Base-by-base conservation (phyloP, 2,888 invertebrate genomes). In the Rugalucina vietnamica region DNA sequence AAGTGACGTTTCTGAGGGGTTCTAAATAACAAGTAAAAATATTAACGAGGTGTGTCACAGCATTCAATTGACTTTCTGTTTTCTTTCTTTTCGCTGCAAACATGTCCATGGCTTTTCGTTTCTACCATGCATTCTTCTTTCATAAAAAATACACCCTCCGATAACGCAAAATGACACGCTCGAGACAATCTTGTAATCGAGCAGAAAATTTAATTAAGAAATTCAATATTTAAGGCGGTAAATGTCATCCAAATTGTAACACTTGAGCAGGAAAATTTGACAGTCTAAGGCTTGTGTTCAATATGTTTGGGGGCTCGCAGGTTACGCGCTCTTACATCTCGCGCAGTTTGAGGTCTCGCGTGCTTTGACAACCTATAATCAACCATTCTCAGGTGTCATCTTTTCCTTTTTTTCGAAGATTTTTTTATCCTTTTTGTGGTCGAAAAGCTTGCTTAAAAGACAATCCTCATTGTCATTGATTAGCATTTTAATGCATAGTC, bases 321-420 rank as follows among this genome's bases (percentile, higher is more conserved):
- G 77, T 84, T 84, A 81, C 87, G 82, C 84, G 82, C 75, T 82
- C 80, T 83, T 86, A 70, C 83, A 76, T 80, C 57, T 50, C 49
- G 54, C 34, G 69, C 69, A 77, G 82, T 72, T 75, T 76, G 81
- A 81, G 78, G 79, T 78, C 78, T 73, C 54, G 69, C 43, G 50
- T 82, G 50, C 75, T 75, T 77, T 87, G 87, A 84, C 87, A 84
- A 80, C 80, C 69, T 82, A 60, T 87, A 87, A 87, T 87, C 84
- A 87, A 74, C 34, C 21, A 65, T 36, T 80, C 77, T 87, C 87
- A 82, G 84, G 84, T 85, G 84, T 74, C 71, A 70, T 50, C 60
- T 86, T 69, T 77, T 74, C 70, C 70, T 76, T 69, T 60, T 79
- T 79, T 81, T 75, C 74, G 76, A 79, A 83, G 83, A 81, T 18